These are phyloP conservation scores for Chamaetylas fuelleborni DNA, from an alignment of 2,113 vertebrate genomes.

Conservation along the genomic window DNA sequence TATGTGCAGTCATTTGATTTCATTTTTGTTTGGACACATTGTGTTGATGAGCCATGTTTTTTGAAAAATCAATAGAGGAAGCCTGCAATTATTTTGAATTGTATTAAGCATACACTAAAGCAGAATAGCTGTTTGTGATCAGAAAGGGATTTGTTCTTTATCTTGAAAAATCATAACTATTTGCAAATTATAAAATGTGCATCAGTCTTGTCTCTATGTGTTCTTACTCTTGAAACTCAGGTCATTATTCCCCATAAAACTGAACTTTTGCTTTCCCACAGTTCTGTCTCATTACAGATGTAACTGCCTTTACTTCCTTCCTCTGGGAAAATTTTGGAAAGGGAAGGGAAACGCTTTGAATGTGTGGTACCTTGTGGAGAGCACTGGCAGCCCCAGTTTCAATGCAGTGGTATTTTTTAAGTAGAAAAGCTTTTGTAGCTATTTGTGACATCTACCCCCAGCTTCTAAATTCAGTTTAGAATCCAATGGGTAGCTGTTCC, in stretches of 20 bases:
- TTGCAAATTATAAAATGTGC: not conserved
- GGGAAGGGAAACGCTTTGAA: not conserved
- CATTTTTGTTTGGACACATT: not conserved
- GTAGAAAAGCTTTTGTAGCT: not conserved
- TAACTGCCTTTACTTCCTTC: not conserved
- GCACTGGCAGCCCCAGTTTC: not conserved
- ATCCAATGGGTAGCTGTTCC: not conserved
- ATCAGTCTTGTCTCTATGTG: not conserved
- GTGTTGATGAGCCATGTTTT: not conserved
- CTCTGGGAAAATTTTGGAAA: not conserved
- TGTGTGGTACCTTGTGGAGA: not conserved
- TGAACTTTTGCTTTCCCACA: not conserved
- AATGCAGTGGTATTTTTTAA: not conserved
- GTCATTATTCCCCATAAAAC: not conserved
- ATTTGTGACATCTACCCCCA: not conserved
- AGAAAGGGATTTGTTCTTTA: slow-evolving; percentile 8
- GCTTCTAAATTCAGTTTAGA: not conserved
- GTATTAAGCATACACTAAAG: not conserved
- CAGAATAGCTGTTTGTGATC: not conserved
- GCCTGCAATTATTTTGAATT: not conserved
- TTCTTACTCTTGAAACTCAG: not conserved
- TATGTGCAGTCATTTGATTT: not conserved
- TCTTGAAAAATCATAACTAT: not conserved
- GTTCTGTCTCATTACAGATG: not conserved
- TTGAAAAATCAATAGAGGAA: not conserved